phyloP scores from a whole-genome alignment of 2,113 vertebrate genomes.

The Scytalopus superciliaris region DNA sequence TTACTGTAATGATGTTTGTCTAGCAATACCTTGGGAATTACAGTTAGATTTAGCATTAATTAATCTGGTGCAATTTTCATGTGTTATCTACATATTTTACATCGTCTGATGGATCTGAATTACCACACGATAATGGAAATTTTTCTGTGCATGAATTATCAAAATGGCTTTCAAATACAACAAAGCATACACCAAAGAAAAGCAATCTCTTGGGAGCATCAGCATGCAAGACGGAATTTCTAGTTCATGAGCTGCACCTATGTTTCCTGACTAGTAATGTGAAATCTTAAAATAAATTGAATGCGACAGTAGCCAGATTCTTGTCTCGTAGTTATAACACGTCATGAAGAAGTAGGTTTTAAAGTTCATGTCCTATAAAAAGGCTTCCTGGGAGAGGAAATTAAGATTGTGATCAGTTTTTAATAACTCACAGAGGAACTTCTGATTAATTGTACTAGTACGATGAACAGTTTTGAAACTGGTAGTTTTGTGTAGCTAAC shows the following conservation, averaged over 20 bases:
- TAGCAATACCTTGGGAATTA: background rate
- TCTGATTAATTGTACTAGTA: background rate
- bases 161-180: background rate
- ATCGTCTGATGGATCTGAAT: background rate
- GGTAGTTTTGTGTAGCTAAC: background rate
- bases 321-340: background rate
- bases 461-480: background rate
- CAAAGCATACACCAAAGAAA: background rate
- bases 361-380: background rate
- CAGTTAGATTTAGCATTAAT: background rate
- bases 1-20: background rate
- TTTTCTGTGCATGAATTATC: background rate
- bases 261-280: background rate
- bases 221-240: background rate
- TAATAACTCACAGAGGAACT: background rate
- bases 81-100: background rate
- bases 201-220: background rate
- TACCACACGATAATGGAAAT: background rate
- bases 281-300: background rate
- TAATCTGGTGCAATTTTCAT: background rate
- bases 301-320: background rate
- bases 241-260: background rate
- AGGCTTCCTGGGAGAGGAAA: background rate
- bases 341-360: background rate
- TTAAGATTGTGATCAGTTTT: background rate